A percentile compares a stretch with the other conserved stretches of the same genome.
These are phyloP conservation scores for Etheostoma perlongum DNA, from an alignment of 2,797 vertebrate species.

Conservation along the genomic window DNA sequence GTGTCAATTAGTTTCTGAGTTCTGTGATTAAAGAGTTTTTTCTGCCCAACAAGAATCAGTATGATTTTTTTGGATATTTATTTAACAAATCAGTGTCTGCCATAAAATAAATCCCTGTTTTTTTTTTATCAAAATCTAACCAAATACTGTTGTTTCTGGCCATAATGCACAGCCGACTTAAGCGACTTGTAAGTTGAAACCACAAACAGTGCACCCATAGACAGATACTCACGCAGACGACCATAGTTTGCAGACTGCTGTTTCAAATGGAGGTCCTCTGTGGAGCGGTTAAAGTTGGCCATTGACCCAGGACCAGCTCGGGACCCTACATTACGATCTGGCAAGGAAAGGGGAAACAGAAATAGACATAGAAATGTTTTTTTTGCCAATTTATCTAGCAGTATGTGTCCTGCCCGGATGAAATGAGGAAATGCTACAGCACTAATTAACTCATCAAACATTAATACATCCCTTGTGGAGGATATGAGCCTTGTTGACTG, in stretches of 20 bases:
- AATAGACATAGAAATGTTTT: conserved; percentile 21
- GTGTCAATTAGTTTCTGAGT: too few relatives aligned
- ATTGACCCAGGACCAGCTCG: conserved; percentile 71
- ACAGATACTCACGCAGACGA: conserved; percentile 89
- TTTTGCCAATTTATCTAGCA: conserved; percentile 26
- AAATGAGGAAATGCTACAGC: conserved; percentile 57
- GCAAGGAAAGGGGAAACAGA: background rate
- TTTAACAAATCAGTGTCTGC: too few relatives aligned
- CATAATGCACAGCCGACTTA: background rate
- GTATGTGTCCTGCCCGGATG: conserved; percentile 33
- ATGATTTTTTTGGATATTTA: too few relatives aligned
- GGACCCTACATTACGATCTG: conserved; percentile 81
- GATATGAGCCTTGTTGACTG: conserved; percentile 51
- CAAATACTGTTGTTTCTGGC: background rate
- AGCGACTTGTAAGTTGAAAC: background rate
- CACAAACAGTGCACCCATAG: background rate
- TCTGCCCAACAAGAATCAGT: too few relatives aligned
- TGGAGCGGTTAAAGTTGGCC: conserved; percentile 89
- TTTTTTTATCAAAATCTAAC: background rate
- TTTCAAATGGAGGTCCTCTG: conserved; percentile 90
- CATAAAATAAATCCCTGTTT: background rate
- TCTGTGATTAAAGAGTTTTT: too few relatives aligned
- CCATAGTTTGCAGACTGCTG: conserved; percentile 89
- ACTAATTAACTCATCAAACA: conserved; percentile 74
- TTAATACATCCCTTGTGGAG: conserved; percentile 57